Conservation (phyloP, 2,888 invertebrate species). For the Caenorhabditis angaria region DNA sequence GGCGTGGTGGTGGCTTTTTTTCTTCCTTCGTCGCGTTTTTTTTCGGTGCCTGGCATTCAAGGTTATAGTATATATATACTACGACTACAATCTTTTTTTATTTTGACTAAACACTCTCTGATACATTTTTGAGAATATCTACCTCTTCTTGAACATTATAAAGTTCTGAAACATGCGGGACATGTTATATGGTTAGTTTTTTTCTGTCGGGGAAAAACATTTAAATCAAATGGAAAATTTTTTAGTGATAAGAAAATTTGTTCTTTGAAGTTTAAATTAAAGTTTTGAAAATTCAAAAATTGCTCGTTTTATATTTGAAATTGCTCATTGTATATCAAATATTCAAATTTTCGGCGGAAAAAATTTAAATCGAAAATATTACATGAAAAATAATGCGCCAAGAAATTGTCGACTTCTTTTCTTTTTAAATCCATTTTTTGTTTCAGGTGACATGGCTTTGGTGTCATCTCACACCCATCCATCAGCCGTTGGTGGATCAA, state of each 20-base stretch:
- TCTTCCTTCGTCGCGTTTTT: neutral
- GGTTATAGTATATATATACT: slow-evolving; percentile 28
- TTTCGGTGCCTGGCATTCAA: slow-evolving; percentile 40
- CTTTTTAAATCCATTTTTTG: neutral
- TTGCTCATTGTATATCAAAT: neutral
- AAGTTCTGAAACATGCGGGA: slow-evolving; percentile 23
- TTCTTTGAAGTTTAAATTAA: no score
- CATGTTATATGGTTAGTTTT: slow-evolving; percentile 32
- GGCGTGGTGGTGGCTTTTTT: slow-evolving; percentile 2
- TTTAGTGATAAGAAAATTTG: slow-evolving; percentile 4
- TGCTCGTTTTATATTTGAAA: neutral
- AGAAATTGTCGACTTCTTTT: neutral
- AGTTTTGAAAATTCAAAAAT: neutral
- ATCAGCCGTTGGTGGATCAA: slow-evolving; percentile 47
- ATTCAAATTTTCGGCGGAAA: neutral
- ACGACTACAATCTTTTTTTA: slow-evolving; percentile 9
- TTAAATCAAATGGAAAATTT: no score
- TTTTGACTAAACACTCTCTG: slow-evolving; percentile 1
- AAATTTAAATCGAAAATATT: neutral
- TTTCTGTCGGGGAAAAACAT: no score
- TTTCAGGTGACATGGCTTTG: slow-evolving; percentile 56
- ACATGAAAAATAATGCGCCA: neutral
- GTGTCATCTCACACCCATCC: slow-evolving; percentile 54
- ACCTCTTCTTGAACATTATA: neutral
- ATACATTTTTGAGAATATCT: neutral